Conservation (phyloP, 2,797 vertebrate genomes). For the Salmo trutta region DNA sequence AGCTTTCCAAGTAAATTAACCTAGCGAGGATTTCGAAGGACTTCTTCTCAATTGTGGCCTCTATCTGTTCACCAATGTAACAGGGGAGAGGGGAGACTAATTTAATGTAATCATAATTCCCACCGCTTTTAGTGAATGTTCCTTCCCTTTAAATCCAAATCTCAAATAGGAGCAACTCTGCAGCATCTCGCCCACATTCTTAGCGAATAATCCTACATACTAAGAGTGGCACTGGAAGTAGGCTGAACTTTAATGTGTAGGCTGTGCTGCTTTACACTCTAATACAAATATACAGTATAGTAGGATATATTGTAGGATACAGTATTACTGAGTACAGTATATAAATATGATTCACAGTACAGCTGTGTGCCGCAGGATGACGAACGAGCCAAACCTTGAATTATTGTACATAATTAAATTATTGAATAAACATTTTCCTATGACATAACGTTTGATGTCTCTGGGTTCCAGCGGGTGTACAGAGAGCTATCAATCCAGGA, state of each 20-base stretch:
- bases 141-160: slow-evolving; percentile 39
- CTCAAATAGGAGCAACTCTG: slow-evolving; percentile 37
- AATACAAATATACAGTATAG: background rate
- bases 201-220: slow-evolving; percentile 18
- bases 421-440: background rate
- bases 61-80: slow-evolving; percentile 52
- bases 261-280: background rate
- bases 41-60: slow-evolving; percentile 47
- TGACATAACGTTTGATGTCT: background rate
- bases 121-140: slow-evolving; percentile 51
- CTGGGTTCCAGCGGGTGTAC: background rate
- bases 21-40: background rate
- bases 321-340: background rate
- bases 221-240: background rate
- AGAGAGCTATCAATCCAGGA: background rate
- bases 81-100: slow-evolving; percentile 33
- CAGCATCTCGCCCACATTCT: slow-evolving; percentile 19
- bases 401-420: background rate
- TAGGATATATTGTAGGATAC: background rate
- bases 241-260: background rate
- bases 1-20: slow-evolving; percentile 57
- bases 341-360: background rate
- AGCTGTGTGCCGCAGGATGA: background rate
- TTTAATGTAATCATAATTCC: slow-evolving; percentile 55
- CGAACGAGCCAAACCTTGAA: background rate